Evolutionary conservation across 2,888 invertebrate genomes (phyloP).

Genomic region (Choreutis nemorana): DNA sequence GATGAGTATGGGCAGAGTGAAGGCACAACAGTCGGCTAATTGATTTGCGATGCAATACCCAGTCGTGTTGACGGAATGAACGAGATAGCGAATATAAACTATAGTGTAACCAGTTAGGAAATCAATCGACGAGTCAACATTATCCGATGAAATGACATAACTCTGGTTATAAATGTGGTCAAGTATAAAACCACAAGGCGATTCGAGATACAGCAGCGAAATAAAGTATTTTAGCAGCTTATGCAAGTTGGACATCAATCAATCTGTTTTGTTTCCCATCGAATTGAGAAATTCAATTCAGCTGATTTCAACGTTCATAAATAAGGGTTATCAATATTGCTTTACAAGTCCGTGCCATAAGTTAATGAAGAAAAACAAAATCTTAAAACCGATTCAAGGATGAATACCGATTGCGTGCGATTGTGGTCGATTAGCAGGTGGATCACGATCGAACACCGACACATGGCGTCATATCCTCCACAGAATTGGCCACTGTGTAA

Average conservation of each 20-base stretch:
- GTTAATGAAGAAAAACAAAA: too few species aligned
- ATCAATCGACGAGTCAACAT: constrained; percentile 21
- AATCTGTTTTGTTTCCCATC: too few species aligned
- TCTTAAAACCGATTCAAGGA: constrained; percentile 50
- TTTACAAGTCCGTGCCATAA: too few species aligned
- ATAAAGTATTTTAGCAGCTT: too few species aligned
- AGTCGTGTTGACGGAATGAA: constrained; percentile 15
- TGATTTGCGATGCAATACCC: constrained; percentile 27
- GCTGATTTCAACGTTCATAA: too few species aligned
- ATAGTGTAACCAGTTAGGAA: constrained; percentile 31
- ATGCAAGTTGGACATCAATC: too few species aligned
- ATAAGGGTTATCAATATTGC: too few species aligned
- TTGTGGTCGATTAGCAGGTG: constrained; percentile 42
- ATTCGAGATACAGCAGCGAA: too few species aligned
- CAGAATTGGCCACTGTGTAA: constrained; percentile 53
- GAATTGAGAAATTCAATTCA: too few species aligned
- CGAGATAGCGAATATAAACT: constrained; percentile 26
- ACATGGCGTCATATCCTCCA: constrained; percentile 61
- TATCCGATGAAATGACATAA: constrained; percentile 22
- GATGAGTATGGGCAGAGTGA: too few species aligned
- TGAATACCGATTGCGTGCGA: constrained; percentile 42
- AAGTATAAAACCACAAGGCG: too few species aligned
- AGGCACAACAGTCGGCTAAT: constrained; percentile 12
- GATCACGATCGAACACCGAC: constrained; percentile 48
- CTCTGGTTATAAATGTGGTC: constrained; percentile 7